Evolutionary conservation across 2,113 vertebrate genomes (phyloP), one percentile per base, ranked within the genome.

Genomic region (Lota lota): DNA sequence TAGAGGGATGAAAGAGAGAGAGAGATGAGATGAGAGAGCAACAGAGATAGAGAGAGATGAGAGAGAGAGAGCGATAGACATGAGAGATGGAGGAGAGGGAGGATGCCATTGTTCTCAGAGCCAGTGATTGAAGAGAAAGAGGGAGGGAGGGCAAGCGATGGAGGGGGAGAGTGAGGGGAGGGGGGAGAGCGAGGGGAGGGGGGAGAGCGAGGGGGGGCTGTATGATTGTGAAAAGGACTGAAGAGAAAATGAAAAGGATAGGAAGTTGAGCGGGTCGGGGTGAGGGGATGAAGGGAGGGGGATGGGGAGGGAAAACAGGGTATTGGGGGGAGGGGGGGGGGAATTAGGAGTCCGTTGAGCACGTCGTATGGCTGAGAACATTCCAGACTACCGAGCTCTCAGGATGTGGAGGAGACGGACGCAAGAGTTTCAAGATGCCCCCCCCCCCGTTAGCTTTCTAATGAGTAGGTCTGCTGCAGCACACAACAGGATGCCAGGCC

Each of bases 51-150:
- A 33, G 28, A 33, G 28, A 33, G 3, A 7, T 4, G 7, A 40
- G 36, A 40, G 36, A 10, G 36, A 40, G 36, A 6, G 36, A 40
- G 5, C 5, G 3, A 40, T 6, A 40, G 36, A 40, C 36, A 10
- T 40, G 64, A 66, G 77, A 68, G 79, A 69, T 71, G 66, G 78
- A 84, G 78, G 82, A 79, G 75, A 67, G 74, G 8, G 65, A 73
- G 75, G 78, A 73, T 73, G 79, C 84, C 86, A 88, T 88, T 90
- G 88, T 90, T 88, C 76, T 80, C 66, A 22, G 73, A 64, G 75
- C 66, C 64, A 58, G 60, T 57, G 58, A 61, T 63, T 65, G 71
- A 59, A 16, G 61, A 62, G 54, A 63, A 61, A 7, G 62, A 5
- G 22, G 18, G 68, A 57, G 36, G 15, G 47, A 69, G 73, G 24